Base-by-base conservation (phyloP, 2,113 vertebrate species). In the Triplophysa rosa region DNA sequence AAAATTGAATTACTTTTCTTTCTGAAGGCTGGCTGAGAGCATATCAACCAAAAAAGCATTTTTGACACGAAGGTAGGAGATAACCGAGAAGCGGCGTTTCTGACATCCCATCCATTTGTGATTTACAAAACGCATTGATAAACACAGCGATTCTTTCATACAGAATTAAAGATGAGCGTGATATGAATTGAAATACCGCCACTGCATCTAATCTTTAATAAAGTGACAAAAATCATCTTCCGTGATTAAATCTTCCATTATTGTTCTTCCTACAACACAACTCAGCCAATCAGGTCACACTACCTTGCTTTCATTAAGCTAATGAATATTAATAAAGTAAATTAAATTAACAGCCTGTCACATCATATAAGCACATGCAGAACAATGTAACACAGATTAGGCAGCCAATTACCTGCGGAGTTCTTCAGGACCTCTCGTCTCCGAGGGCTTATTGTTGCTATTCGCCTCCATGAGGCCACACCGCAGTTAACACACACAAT, bases 301-400 rank as follows among this genome's bases (percentile, higher is more conserved):
- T 59, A 8, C 42, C 42, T 63, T 47, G 59, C 23, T 75, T 63
- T 75, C 40, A 49, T 63, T 49, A 29, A 47, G 21, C 12, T 63
- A 75, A 75, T 75, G 59, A 49, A 75, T 62, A 29, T 75, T 75
- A 63, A 75, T 49, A 11, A 49, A 75, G 23, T 42, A 19, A 73
- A 73, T 75, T 47, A 75, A 63, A 63, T 49, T 19, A 75, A 75
- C 72, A 63, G 11, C 26, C 72, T 63, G 59, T 29, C 72, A 49
- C 59, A 63, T 47, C 72, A 62, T 33, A 49, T 75, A 63, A 75
- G 63, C 72, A 45, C 42, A 65, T 52, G 78, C 69, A 63, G 52
- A 70, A 70, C 76, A 81, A 86, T 84, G 90, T 88, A 84, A 87
- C 86, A 87, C 86, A 86, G 87, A 89, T 91, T 89, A 78, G 86